Evolutionary conservation across 2,113 vertebrate species (phyloP).

Genomic region (Clarias batrachus): DNA sequence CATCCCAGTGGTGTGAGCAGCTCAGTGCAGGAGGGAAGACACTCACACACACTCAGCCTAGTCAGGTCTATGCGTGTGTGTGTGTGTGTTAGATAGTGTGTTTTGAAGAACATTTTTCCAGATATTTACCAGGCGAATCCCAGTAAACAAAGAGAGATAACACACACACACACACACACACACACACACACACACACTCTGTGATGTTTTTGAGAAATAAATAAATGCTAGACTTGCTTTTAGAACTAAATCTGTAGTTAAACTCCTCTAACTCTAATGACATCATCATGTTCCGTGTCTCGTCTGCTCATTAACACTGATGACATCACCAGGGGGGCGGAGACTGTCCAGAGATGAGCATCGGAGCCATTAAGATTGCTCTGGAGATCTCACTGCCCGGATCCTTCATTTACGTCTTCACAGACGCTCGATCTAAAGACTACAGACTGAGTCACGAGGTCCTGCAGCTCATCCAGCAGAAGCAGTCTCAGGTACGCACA

Average conservation of each 20-base stretch:
- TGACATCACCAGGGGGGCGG: constrained; percentile 85
- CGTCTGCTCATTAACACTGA: not conserved
- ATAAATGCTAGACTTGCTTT: not conserved
- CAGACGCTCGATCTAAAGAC: constrained; percentile 96
- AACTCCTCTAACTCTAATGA: too few species aligned
- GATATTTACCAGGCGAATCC: constrained; percentile 61
- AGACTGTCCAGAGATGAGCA: constrained; percentile 98
- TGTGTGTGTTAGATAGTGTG: not conserved
- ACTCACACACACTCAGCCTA: not conserved
- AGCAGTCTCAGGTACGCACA: constrained; percentile 89
- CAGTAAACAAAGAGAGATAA: not conserved
- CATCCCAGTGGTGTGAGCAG: not conserved
- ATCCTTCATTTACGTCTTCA: constrained; percentile 97
- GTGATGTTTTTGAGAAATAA: not conserved
- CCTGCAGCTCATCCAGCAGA: constrained; percentile 96
- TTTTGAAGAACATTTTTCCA: constrained; percentile 56
- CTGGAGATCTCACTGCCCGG: constrained; percentile 95
- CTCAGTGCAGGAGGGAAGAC: not conserved
- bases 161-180: not conserved
- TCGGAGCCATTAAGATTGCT: constrained; percentile 97
- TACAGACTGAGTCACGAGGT: constrained; percentile 91
- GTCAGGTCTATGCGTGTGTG: not conserved
- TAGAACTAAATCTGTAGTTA: not conserved
- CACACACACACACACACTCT: not conserved
- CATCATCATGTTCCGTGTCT: too few species aligned